Evolutionary conservation across 2,888 invertebrate genomes (phyloP), one percentile per base, ranked within the genome.

Genomic region (Andrena chrysosceles): DNA sequence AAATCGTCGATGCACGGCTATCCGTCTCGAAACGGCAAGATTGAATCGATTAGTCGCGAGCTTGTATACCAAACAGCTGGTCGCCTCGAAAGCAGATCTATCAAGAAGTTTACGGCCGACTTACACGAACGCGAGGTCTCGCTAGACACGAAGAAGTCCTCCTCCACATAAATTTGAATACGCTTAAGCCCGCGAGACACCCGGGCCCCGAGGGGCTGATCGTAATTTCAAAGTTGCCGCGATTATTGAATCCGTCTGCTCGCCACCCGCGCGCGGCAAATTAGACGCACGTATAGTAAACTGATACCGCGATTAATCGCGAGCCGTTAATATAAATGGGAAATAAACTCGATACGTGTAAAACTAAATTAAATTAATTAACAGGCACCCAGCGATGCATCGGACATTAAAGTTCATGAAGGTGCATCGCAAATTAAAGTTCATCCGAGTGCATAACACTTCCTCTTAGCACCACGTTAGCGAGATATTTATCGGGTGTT

Each of bases 401-500:
- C 77, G 81, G 33, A 59, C 56, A 81, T 81, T 81, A 81, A 81
- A 81, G 81, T 81, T 81, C 81, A 72, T 72, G 74, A 79, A 80
- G 80, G 74, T 76, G 75, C 70, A 81, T 83, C 69, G 72, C 60
- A 79, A 74, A 80, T 80, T 66, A 80, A 77, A 83, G 76, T 83
- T 83, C 72, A 77, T 84, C 68, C 77, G 83, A 81, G 71, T 76
- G 83, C 78, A 81, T 81, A 81, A 81, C 81, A 73, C 82, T 83
- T 77, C 83, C 81, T 77, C 81, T 81, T 83, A 73, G 81, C 77
- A 76, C 71, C 62, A 26, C 77, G 75, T 86, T 77, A 63, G 56
- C 79, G 83, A 71, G 78, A 89, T 91, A 91, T 92, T 91, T 90
- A 91, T 91, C 91, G 89, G 87, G 77, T 89, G 90, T 89, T 89